A percentile compares a stretch with the other conserved stretches of the same genome.
Evolutionary conservation across 1,140 invertebrate genomes (phyloP).

Genomic region (Drosophila takahashii): DNA sequence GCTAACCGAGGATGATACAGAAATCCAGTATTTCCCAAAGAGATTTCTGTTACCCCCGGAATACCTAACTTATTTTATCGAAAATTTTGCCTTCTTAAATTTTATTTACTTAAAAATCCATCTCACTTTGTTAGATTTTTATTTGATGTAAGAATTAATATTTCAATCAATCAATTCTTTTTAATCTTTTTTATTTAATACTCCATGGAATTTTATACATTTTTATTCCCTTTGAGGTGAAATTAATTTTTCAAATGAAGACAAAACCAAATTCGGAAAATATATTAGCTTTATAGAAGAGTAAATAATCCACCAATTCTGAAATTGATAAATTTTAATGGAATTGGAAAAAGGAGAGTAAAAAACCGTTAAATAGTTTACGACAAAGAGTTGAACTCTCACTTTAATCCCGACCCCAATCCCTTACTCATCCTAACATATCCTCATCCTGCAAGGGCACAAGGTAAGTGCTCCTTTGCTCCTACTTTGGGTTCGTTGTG

Average conservation of each 20-base stretch:
- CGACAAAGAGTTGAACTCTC: conserved; percentile 1
- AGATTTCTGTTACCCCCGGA: too few species aligned
- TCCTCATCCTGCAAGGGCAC: conserved; percentile 21
- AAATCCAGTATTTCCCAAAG: too few species aligned
- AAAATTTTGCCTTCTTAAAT: not conserved
- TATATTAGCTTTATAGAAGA: not conserved
- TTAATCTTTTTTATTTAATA: not conserved
- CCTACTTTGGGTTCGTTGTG: conserved; percentile 66
- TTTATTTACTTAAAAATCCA: not conserved
- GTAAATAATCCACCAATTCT: not conserved
- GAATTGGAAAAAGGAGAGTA: not conserved
- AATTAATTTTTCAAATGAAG: not conserved
- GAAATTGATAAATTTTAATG: not conserved
- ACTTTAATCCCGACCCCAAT: not conserved
- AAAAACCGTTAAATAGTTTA: conserved; percentile 2
- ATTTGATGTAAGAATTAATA: not conserved
- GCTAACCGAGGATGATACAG: too few species aligned
- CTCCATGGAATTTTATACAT: not conserved
- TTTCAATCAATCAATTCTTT: too few species aligned
- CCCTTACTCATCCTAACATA: conserved; percentile 3
- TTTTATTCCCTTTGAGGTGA: not conserved
- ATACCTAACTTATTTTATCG: too few species aligned
- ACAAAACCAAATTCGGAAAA: not conserved
- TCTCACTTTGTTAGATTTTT: too few species aligned
- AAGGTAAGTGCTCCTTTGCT: conserved; percentile 66